Evolutionary conservation across 2,797 vertebrate species (phyloP), one percentile per base, ranked within the genome.

Genomic region (Distichodus sexfasciatus): DNA sequence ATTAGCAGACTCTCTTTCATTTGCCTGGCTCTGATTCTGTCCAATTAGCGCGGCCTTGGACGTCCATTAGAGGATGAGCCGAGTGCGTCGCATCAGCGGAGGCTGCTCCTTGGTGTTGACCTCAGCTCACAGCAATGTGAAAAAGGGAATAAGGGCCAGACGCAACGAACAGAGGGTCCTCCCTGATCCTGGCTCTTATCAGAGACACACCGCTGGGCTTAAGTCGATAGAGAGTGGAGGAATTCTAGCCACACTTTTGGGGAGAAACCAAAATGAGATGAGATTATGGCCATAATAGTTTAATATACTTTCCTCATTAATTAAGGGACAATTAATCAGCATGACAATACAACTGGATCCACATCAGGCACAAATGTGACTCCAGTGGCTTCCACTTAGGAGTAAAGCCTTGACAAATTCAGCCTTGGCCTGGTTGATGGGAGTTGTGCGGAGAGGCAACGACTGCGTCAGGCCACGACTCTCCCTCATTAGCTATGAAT

Each of bases 401-500:
- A 12, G 17, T 40, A 26, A 77, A 70, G 53, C 26, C 68, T 31
- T 60, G 57, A 46, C 15, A 53, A 24, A 75, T 71, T 65, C 60
- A 35, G 29, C 24, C 44, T 41, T 79, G 76, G 74, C 75, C 71
- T 76, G 54, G 69, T 84, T 83, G 84, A 78, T 76, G 68, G 19
- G 58, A 80, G 77, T 73, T 75, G 71, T 70, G 78, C 77, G 64
- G 70, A 81, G 82, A 76, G 68, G 75, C 64, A 74, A 74, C 64
- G 67, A 72, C 71, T 73, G 75, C 70, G n/a, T n/a, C n/a, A n/a
- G n/a, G n/a, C n/a, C n/a, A n/a, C n/a, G n/a, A 74, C 68, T 73
- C 75, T 78, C 73, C 83, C 85, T 90, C 90, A 90, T 91, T 90
- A 88, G 83, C 76, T 89, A 89, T 89, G 91, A 88, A 91, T 91